Evolutionary conservation across 2,113 vertebrate species (phyloP).

Genomic region (Pseudorectes ferrugineus): DNA sequence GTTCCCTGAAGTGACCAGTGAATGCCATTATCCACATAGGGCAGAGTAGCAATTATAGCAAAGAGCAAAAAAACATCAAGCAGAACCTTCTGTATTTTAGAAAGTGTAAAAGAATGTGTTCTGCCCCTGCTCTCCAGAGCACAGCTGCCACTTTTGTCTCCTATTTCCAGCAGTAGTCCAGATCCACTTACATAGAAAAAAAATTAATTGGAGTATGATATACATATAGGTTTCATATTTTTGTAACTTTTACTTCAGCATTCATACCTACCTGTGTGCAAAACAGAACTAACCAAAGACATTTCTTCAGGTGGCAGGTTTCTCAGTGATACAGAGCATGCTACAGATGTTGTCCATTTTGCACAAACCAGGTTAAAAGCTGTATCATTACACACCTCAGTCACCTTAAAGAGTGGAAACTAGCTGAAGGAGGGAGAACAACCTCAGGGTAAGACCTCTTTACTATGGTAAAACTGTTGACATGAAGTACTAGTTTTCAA

Average conservation of each 20-base stretch:
- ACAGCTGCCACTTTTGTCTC: not conserved
- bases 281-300: not conserved
- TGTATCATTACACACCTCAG: not conserved
- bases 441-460: not conserved
- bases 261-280: not conserved
- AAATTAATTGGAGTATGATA: not conserved
- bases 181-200: rapidly evolving
- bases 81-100: not conserved
- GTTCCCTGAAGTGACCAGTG: not conserved
- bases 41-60: not conserved
- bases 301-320: not conserved
- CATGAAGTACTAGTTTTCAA: not conserved
- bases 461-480: not conserved
- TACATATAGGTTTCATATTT: not conserved
- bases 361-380: not conserved
- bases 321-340: not conserved
- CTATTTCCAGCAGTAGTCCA: not conserved
- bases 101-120: not conserved
- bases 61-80: not conserved
- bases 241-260: not conserved
- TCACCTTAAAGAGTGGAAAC: not conserved
- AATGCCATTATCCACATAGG: not conserved
- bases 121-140: not conserved
- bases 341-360: not conserved
- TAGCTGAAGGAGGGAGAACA: not conserved